Evolutionary conservation across 2,888 invertebrate species (phyloP), one percentile per base, ranked within the genome.

Genomic region (Plagodis pulveraria): DNA sequence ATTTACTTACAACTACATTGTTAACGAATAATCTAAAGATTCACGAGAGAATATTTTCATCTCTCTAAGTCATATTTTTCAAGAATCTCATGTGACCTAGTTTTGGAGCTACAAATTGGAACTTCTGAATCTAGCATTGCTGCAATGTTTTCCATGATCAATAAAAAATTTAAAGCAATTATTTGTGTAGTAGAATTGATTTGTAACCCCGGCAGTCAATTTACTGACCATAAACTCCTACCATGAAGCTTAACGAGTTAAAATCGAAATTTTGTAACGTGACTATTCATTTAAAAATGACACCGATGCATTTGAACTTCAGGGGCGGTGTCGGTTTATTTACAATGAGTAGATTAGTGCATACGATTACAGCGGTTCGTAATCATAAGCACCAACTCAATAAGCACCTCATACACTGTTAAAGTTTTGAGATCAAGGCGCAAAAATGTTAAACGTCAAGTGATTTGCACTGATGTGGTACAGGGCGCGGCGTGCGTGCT

Each of bases 371-470:
- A 65, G 63, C 62, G 65, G 69, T 67, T 70, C 49, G 65, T 80
- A 78, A 80, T 74, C 74, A 71, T 79, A 80, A 77, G 81, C 79
- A 85, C 83, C 82, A 77, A 72, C 73, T 78, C 70, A 73, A 78
- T 73, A 79, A 81, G 79, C 87, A 88, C 87, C 87, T 89, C 83
- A 84, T 85, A 82, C 87, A 87, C 85, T 86, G 72, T 78, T 83
- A 76, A 77, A 81, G 78, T 83, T n/a, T 84, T 81, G 80, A 80
- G 81, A 81, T 81, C 78, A 78, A 78, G 80, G 79, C 80, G 81
- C 78, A 83, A 84, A 80, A 83, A 81, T 80, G 75, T 72, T 78
- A 87, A 89, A 89, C 89, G 89, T 89, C 86, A 90, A 89, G 80
- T 86, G 85, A 87, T 90, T 86, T 84, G 81, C 86, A 90, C 87